Base-by-base conservation (phyloP, 2,797 vertebrate species). In the Macropodus opercularis region DNA sequence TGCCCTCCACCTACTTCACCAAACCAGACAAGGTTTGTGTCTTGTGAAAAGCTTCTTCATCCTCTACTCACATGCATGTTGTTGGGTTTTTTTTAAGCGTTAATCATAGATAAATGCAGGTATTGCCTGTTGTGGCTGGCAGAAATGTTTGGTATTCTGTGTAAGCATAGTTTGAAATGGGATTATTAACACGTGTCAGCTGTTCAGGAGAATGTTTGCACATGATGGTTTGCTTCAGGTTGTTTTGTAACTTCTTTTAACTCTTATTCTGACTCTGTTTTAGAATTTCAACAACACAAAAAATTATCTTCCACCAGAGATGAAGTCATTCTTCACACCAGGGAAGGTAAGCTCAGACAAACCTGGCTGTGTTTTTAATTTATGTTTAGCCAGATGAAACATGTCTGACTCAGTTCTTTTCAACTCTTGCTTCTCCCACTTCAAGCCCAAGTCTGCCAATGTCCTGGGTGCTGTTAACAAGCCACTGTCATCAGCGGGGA, bases 271-370 rank as follows among this genome's bases (percentile, higher is more conserved):
- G 35, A 44, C 27, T 64, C 5, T 24, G 81, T 93, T 89, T 32
- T 89, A 99, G 98, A 98, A 98, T 87, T 97, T 98, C 88, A 99
- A 93, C 91, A 99, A 99, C 91, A 96, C 96, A 83, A 99, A 99
- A 94, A 98, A 97, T 85, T 99, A 96, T 46, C 94, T 99, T 80
- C 97, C 98, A 72, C 91, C 95, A 27, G 98, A 99, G 92, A 97
- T 99, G 95, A 99, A 99, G 84, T 89, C 95, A 0, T 97, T 99
- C 89, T 98, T 99, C 79, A 96, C 96, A 54, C 95, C 96, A 66
- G 98, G 98, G 89, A 99, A 99, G 93, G 97, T 98, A 83, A 49
- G 48, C 2, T 32, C 0, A 0, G 3, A 26, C 13, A 18, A 24
- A 41, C 32, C 8, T 19, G 4, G 2, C 18, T 3, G 9, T 12